phyloP scores from a whole-genome alignment of 2,888 invertebrate species.

The Cheilosia grossa region DNA sequence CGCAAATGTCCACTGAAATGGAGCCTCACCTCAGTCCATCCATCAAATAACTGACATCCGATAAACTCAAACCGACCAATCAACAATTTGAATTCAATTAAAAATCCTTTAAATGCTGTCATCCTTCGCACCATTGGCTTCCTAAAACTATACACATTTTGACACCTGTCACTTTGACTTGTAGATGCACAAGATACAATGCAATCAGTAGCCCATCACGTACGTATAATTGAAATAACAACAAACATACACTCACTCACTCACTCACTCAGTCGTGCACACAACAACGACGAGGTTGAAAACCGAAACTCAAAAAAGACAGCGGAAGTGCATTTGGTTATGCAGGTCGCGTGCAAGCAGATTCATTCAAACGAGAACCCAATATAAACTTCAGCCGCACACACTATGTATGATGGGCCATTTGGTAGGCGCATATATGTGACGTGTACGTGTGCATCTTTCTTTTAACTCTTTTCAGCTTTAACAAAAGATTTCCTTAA shows the following conservation, averaged over 20 bases:
- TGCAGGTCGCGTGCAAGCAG: slow-evolving; percentile 74
- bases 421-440: slow-evolving; percentile 2
- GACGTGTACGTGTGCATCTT: slow-evolving; percentile 6
- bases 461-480: slow-evolving; percentile 55
- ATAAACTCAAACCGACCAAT: slow-evolving; percentile 59
- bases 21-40: slow-evolving; percentile 22
- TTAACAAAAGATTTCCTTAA: slow-evolving; percentile 71
- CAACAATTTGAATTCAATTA: slow-evolving; percentile 69
- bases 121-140: slow-evolving; percentile 61
- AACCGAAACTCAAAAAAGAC: slow-evolving; percentile 63
- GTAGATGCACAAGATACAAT: slow-evolving; percentile 70
- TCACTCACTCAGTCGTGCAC: slow-evolving; percentile 5
- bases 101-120: slow-evolving; percentile 60
- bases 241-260: slow-evolving; percentile 34
- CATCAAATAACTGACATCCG: slow-evolving; percentile 62
- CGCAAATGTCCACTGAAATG: neutral
- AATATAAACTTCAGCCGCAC: slow-evolving; percentile 53
- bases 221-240: slow-evolving; percentile 71
- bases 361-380: slow-evolving; percentile 69
- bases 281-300: slow-evolving; percentile 8
- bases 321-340: slow-evolving; percentile 74
- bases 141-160: slow-evolving; percentile 63
- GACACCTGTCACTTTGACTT: slow-evolving; percentile 73
- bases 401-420: neutral
- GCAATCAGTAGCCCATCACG: slow-evolving; percentile 70